Base-by-base conservation (phyloP, 2,888 invertebrate genomes). In the Scaptomyza cyrtandrae region DNA sequence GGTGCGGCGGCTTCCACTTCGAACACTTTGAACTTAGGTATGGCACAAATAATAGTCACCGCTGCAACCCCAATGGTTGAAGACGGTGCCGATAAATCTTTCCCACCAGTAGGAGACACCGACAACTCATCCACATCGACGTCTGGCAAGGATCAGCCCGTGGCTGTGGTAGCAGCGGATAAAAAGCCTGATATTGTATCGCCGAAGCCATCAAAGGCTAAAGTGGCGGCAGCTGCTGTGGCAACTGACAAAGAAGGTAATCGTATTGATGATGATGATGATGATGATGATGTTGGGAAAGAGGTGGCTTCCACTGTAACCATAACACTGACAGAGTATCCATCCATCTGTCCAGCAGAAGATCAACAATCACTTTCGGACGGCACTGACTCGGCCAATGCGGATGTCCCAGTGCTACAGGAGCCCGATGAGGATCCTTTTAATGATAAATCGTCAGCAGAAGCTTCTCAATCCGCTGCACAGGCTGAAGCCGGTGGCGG, bases 51-150 rank as follows among this genome's bases (percentile, higher is more conserved):
- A 85, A 97, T 97, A 65, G 97, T 98, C 91, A 98, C 98, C 49
- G 97, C 97, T 58, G 98, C 98, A 75, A 98, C 98, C 45, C 98
- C 98, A 46, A 97, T 97, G 96, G 93, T 95, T 87, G 98, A 98
- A 92, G 97, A 97, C 90, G 94, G 96, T 43, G 89, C 90, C 88
- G 97, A 96, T 80, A 95, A 95, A 90, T 94, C 95, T 37, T 96
- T 96, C 93, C 96, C 96, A 88, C 95, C 95, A 89, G 89, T 88
- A 89, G 90, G 86, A 89, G 91, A 91, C 78, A 86, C 85, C 82
- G 89, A 57, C 45, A 48, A 55, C 57, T 45, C 72, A 71, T 53
- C 41, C 41, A 16, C 74, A 66, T 50, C 74, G 57, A 46, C 71
- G 10, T 54, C 65, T 48, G 48, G 61, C 48, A 70, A 66, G 64